A percentile compares a stretch with the other conserved stretches of the same genome.
These are phyloP conservation scores for Crossoptilon crossoptilon DNA, from an alignment of 2,797 vertebrate genomes.

Conservation along the genomic window DNA sequence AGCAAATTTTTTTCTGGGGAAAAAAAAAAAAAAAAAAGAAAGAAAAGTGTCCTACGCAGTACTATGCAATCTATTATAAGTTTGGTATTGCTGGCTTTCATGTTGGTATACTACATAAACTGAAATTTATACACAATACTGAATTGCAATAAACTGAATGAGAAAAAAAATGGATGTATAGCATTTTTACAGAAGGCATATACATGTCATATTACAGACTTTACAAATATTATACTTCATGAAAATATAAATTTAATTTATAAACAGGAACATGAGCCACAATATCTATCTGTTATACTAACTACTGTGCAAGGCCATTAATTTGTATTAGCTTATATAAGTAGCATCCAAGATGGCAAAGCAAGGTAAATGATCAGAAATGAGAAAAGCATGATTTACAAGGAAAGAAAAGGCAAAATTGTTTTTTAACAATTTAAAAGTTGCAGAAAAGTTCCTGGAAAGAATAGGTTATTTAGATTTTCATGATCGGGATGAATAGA, in stretches of 20 bases:
- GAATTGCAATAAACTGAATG: neutral
- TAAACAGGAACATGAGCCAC: neutral
- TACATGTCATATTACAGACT: neutral
- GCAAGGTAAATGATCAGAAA: neutral
- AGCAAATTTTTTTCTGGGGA: neutral
- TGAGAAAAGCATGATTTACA: neutral
- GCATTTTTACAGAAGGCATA: neutral
- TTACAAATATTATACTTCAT: neutral
- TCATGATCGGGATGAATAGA: neutral
- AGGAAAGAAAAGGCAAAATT: neutral
- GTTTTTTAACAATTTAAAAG: neutral
- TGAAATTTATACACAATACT: neutral
- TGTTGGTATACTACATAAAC: neutral
- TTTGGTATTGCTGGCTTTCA: neutral
- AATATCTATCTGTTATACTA: neutral
- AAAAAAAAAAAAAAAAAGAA: too few species aligned
- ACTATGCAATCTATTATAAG: neutral
- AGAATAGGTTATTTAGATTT: neutral
- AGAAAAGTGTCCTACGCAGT: neutral
- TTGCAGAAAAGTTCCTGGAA: neutral
- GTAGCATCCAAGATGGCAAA: neutral
- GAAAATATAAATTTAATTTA: neutral
- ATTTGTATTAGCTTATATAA: neutral
- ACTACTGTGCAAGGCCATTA: neutral
- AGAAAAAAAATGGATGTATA: neutral